Evolutionary conservation across 2,888 invertebrate species (phyloP), one percentile per base, ranked within the genome.

Genomic region (Caenorhabditis plicata): DNA sequence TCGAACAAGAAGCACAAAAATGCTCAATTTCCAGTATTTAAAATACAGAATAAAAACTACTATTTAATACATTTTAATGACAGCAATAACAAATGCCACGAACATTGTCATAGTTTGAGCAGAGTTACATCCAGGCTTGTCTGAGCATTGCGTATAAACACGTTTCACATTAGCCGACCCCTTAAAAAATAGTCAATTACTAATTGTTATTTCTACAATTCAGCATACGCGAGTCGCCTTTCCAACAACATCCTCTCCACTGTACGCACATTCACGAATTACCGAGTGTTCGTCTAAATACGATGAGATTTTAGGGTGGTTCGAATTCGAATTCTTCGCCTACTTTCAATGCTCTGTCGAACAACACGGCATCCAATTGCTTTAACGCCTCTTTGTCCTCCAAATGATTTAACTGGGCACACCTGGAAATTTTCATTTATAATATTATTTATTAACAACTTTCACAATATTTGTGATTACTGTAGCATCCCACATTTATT

Each of bases 191-290:
- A 17, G 23, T 3, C 3, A 35, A 19, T 33, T 42, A 5, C n/a
- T n/a, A n/a, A n/a, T n/a, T n/a, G n/a, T n/a, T n/a, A n/a, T n/a
- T n/a, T n/a, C n/a, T n/a, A n/a, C n/a, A n/a, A n/a, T n/a, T n/a
- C n/a, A n/a, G n/a, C n/a, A n/a, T n/a, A n/a, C n/a, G n/a, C n/a
- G n/a, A n/a, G n/a, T 65, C 23, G 55, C 55, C 38, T 66, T 68
- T 17, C 27, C 48, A 9, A 58, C 61, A 40, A 67, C 64, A 36
- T 68, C 45, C 33, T 63, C 60, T 47, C 73, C 73, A 13, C 57
- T 58, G 60, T 73, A 73, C 27, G 73, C 73, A 45, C 73, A 73
- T 42, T 71, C 69, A 29, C 73, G 53, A 38, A 69, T 60, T 19
- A 73, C 29, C 8, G 69, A 66, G 9, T 32, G 22, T 38, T 70